Base-by-base conservation (phyloP, 2,797 vertebrate species). In the Petrocephalus schoutedeni region DNA sequence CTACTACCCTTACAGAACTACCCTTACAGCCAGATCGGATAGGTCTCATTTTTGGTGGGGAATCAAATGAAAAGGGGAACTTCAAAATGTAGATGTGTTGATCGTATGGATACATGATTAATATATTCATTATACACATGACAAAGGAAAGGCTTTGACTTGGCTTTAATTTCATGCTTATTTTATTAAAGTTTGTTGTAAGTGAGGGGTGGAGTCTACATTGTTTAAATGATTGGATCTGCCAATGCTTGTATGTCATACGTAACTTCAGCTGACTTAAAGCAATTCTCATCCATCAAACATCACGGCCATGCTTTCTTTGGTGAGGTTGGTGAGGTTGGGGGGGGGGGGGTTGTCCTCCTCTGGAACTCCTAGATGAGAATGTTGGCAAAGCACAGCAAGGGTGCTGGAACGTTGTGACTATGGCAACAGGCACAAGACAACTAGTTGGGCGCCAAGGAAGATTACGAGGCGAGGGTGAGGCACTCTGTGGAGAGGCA, bases 351-450 rank as follows among this genome's bases (percentile, higher is more conserved):
- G 4, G 32, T 71, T 77, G 16, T 80, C 84, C 84, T 59, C 53
- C 16, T 16, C 23, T 82, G 71, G 54, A 82, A 80, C 53, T 87
- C 19, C 28, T 57, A 28, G 9, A 54, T 82, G 87, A 59, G 54
- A 88, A 90, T 82, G 61, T 90, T 90, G 91, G 88, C 91, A 90
- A 92, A 89, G 87, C 89, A 92, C 90, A 87, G 88, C 74, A 91
- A 92, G 93, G 90, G 92, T 93, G 94, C 93, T 92, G 93, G 88
- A 87, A 59, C 23, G 71, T 12, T 89, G 93, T 93, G 89, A 90
- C 93, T 90, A 87, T 93, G 88, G 94, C 91, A 91, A 94, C 91
- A 88, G 92, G 92, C 94, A 95, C 93, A 95, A 82, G 64, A 91
- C 84, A 85, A 54, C 57, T 86, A 87, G 32, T 71, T 49, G 57